Conservation (phyloP, 2,797 vertebrate species). For the Botia kubotai region DNA sequence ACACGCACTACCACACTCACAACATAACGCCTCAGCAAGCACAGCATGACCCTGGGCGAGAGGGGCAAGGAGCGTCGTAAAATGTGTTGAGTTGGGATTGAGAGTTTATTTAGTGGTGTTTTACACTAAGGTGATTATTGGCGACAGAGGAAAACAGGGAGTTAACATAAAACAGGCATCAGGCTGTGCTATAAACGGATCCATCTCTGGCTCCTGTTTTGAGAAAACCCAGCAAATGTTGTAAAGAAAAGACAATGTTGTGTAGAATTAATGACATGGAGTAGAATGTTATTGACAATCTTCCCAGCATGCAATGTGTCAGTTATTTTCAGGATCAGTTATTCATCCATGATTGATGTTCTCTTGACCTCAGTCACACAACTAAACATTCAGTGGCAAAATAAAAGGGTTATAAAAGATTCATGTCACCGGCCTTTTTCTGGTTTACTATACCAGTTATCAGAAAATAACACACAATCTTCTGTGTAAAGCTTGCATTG, state of each 20-base stretch:
- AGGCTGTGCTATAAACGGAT: slow-evolving; percentile 5
- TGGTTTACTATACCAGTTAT: background rate
- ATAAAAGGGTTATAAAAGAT: background rate
- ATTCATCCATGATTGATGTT: slow-evolving; percentile 30
- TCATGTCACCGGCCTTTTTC: background rate
- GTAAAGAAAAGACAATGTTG: background rate
- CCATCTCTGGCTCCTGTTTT: background rate
- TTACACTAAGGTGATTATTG: slow-evolving; percentile 50
- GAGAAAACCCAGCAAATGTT: background rate
- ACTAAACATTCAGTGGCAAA: background rate
- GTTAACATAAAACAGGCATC: slow-evolving; percentile 21
- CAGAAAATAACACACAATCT: background rate
- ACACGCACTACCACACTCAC: slow-evolving; percentile 56
- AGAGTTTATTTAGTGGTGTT: slow-evolving; percentile 46
- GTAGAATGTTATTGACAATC: slow-evolving; percentile 21
- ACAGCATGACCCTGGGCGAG: slow-evolving; percentile 69
- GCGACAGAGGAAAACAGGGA: slow-evolving; percentile 4
- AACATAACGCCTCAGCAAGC: slow-evolving; percentile 69
- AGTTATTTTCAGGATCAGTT: slow-evolving; percentile 28
- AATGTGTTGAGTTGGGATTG: slow-evolving; percentile 19
- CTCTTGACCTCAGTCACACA: slow-evolving; percentile 27
- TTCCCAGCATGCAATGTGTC: background rate
- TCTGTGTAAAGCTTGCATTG: background rate
- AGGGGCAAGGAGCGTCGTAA: slow-evolving; percentile 35
- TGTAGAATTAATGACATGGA: background rate